A percentile compares a stretch with the other conserved stretches of the same genome.
These are phyloP conservation scores for Hypsopygia costalis DNA, from an alignment of 2,888 invertebrate species.

Conservation along the genomic window DNA sequence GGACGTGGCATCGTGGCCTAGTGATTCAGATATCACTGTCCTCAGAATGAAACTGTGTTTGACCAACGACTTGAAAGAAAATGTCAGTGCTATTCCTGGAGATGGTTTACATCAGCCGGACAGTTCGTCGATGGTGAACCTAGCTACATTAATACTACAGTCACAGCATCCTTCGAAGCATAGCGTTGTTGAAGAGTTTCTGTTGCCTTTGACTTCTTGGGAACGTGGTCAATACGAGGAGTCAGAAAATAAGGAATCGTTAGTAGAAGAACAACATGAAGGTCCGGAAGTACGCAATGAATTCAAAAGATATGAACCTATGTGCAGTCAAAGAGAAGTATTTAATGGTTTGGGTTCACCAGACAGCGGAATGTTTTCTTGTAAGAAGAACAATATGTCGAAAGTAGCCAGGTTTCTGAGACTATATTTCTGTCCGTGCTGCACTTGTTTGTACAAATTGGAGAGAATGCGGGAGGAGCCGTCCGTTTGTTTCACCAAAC, in stretches of 20 bases:
- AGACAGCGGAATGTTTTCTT: constrained; percentile 34
- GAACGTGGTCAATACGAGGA: constrained; percentile 57
- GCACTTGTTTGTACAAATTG: constrained; percentile 62
- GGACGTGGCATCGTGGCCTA: constrained; percentile 72
- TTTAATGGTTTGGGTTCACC: constrained; percentile 26
- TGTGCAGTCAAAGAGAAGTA: constrained; percentile 23
- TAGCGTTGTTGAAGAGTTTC: constrained; percentile 66
- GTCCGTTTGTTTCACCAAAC: constrained; percentile 27
- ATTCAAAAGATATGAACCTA: constrained; percentile 19
- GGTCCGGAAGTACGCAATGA: not conserved
- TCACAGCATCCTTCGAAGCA: constrained; percentile 58
- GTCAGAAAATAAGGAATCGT: constrained; percentile 25
- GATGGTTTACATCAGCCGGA: constrained; percentile 79
- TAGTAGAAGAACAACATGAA: constrained; percentile 21
- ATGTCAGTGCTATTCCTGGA: constrained; percentile 67
- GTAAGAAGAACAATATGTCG: constrained; percentile 40
- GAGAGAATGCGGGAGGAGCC: constrained; percentile 52
- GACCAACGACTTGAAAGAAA: constrained; percentile 60
- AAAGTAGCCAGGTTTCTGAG: constrained; percentile 63
- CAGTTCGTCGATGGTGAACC: constrained; percentile 80
- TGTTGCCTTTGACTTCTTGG: constrained; percentile 81
- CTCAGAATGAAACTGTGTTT: constrained; percentile 68
- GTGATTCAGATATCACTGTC: constrained; percentile 82
- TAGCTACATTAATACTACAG: constrained; percentile 76
- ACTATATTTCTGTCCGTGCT: constrained; percentile 69